phyloP scores from a whole-genome alignment of 2,797 vertebrate genomes.

The Rhinichthys osculus region DNA sequence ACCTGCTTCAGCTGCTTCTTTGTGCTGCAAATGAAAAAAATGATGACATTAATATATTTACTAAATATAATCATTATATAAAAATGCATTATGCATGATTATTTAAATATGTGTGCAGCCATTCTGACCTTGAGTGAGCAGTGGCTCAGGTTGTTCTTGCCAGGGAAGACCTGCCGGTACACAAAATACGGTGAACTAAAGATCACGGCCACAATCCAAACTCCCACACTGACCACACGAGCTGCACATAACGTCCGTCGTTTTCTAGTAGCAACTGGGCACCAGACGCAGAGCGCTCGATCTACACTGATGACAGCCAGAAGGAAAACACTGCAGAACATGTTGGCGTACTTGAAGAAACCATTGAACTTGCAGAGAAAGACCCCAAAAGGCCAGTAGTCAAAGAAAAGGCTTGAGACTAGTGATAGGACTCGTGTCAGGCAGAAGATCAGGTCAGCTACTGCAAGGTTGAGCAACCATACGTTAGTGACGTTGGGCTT shows the following conservation, averaged over 20 bases:
- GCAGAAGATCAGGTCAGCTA: slow-evolving; percentile 33
- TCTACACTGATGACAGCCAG: slow-evolving; percentile 78
- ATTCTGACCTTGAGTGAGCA: slow-evolving; percentile 66
- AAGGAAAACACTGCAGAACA: slow-evolving; percentile 81
- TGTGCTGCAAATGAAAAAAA: slow-evolving; percentile 46
- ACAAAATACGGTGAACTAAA: slow-evolving; percentile 76
- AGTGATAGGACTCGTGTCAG: slow-evolving; percentile 13
- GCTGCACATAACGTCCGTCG: slow-evolving; percentile 6
- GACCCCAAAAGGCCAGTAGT: slow-evolving; percentile 70
- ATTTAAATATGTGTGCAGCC: background rate
- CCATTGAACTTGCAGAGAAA: slow-evolving; percentile 80
- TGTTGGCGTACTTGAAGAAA: slow-evolving; percentile 80
- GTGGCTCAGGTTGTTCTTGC: slow-evolving; percentile 72
- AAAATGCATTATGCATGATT: background rate
- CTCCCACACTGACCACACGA: slow-evolving; percentile 48
- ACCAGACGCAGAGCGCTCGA: slow-evolving; percentile 74
- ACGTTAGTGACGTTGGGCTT: slow-evolving; percentile 10
- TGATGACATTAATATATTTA: background rate
- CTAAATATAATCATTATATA: background rate
- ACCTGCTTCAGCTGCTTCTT: slow-evolving; percentile 28
- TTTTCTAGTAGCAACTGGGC: slow-evolving; percentile 64
- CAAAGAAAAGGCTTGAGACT: background rate
- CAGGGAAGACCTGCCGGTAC: slow-evolving; percentile 66
- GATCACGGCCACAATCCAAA: slow-evolving; percentile 66
- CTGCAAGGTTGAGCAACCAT: slow-evolving; percentile 16